Base-by-base conservation (phyloP, 1,140 invertebrate genomes). In the Trialeurodes vaporariorum region DNA sequence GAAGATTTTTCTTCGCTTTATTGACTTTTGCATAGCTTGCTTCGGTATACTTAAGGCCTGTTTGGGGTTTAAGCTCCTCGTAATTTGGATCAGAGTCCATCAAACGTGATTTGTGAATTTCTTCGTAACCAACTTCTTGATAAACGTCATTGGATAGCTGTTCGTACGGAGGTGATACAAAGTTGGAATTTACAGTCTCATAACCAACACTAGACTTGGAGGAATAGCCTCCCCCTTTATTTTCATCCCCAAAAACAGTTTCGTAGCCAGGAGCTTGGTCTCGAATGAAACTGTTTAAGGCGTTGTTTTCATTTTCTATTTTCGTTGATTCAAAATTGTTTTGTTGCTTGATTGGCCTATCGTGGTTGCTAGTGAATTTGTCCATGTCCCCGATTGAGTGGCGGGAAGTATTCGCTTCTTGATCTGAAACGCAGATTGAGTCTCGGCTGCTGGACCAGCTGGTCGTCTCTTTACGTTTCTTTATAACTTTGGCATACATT, bases 401-500 rank as follows among this genome's bases (percentile, higher is more conserved):
- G 34, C 9, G 13, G 1, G 12, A 58, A 23, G 64, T 25, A n/a
- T 24, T 25, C 2, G 27, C 49, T 25, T 65, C 64, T 26, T 58
- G 64, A 59, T 65, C 64, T 1, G 40, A 22, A 9, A 23, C 25
- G 49, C 25, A 65, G 13, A 65, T 26, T 21, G 34, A 65, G 59
- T 65, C 64, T 65, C 34, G 40, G 24, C 34, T 65, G 25, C 49
- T 65, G n/a, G 34, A 21, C 64, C 64, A 65, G 21, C 58, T 58
- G 2, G 34, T 67, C 26, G 23, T 62, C 66, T 72, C 69, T 71
- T 81, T 81, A 25, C 82, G 81, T 75, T 85, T 86, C 73, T 90
- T 89, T 73, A 86, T 84, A 0, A 92, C 90, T 80, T 93, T 93
- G 0, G 91, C 91, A 75, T 93, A 93, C 87, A 93, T 91, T 71